These are phyloP conservation scores for Acomys russatus DNA, from an alignment of 2,797 vertebrate genomes.

Conservation along the genomic window DNA sequence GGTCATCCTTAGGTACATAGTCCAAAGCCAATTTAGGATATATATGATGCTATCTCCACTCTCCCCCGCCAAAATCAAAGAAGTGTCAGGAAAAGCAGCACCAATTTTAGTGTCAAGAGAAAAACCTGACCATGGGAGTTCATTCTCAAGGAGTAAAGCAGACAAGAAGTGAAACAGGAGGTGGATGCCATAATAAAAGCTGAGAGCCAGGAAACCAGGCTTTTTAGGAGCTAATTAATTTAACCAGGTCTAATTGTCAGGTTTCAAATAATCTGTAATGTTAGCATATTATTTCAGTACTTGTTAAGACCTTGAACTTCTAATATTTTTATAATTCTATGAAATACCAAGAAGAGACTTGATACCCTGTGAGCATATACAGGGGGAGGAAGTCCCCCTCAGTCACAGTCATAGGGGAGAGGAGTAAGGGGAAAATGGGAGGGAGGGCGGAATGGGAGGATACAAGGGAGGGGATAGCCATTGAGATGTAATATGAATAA, in stretches of 20 bases:
- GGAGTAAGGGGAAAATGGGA: too few species aligned
- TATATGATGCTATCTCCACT: background rate
- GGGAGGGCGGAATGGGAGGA: too few species aligned
- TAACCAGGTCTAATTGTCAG: background rate
- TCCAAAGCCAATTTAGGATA: background rate
- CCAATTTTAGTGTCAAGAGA: background rate
- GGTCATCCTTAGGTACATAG: background rate
- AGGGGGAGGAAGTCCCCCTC: too few species aligned
- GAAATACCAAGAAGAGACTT: too few species aligned
- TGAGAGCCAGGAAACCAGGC: background rate
- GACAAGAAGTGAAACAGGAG: background rate
- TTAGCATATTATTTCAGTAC: background rate
- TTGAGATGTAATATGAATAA: background rate
- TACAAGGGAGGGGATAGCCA: too few species aligned
- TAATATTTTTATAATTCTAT: constrained; percentile 24
- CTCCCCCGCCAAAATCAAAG: background rate
- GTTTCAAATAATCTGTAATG: background rate
- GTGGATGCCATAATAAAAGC: background rate
- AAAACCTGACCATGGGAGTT: background rate
- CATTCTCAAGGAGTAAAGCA: background rate
- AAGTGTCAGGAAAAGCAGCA: background rate
- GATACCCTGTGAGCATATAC: too few species aligned
- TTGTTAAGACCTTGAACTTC: background rate
- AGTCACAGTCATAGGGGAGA: too few species aligned
- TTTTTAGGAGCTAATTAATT: constrained; percentile 24